Conservation (phyloP, 2,113 vertebrate genomes). For the Mugil cephalus region DNA sequence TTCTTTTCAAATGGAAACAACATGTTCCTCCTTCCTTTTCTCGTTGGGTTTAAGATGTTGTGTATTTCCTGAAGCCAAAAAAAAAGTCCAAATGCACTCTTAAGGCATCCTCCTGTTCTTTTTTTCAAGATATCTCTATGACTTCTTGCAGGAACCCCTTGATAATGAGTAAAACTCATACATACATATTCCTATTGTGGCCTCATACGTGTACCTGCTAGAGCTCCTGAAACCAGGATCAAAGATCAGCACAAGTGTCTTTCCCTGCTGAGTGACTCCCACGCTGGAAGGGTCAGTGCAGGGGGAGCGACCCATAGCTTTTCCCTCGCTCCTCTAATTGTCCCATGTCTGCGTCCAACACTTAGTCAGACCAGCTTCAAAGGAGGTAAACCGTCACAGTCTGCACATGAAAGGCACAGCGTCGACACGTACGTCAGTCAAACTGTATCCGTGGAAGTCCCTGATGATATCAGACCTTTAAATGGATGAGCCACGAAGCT, state of each 20-base stretch:
- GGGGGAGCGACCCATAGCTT: conserved; percentile 30
- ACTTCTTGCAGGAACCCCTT: too few relatives aligned
- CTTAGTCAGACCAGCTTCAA: conserved; percentile 55
- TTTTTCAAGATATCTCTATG: too few relatives aligned
- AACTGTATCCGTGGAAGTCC: too few relatives aligned
- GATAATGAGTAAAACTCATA: too few relatives aligned
- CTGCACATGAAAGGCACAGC: conserved; percentile 46
- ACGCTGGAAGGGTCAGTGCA: conserved; percentile 58
- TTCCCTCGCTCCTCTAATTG: conserved; percentile 14
- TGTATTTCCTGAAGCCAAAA: too few relatives aligned
- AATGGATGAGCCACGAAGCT: too few relatives aligned
- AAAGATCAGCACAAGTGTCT: conserved; percentile 44
- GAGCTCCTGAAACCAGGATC: conserved; percentile 26
- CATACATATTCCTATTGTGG: background rate
- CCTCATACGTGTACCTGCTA: background rate
- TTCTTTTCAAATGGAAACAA: too few relatives aligned
- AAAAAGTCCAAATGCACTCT: too few relatives aligned
- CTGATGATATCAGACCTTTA: too few relatives aligned
- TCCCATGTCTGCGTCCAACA: conserved; percentile 38
- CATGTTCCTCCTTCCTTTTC: too few relatives aligned
- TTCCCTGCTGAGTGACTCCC: conserved; percentile 52
- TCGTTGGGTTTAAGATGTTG: too few relatives aligned
- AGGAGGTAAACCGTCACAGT: conserved; percentile 27
- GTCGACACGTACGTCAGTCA: background rate
- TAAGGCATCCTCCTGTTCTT: too few relatives aligned